Percentiles rank a stretch among this genome's conserved stretches.
phyloP scores from a whole-genome alignment of 92 coral and sea anemone species.

The Parazoanthus atlanticus region DNA sequence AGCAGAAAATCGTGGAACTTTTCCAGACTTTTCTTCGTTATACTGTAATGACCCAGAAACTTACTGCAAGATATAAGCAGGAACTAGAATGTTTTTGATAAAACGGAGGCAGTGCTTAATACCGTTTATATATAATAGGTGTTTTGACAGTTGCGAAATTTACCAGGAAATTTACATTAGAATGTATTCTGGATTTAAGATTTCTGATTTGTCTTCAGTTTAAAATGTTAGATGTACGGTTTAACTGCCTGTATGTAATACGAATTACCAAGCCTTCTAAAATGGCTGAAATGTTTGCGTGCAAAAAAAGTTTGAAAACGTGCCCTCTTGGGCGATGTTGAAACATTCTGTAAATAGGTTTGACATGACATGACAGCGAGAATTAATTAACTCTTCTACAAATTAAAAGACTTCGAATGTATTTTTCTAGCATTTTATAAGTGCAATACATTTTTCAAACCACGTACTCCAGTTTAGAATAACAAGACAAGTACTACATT shows the following conservation, averaged over 20 bases:
- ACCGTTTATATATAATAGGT: neutral
- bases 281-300: neutral
- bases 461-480: neutral
- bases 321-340: neutral
- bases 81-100: slow-evolving; percentile 70
- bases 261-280: neutral
- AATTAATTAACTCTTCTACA: neutral
- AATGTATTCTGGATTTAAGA: no score
- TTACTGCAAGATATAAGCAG: slow-evolving; percentile 72
- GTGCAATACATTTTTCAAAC: neutral
- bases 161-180: no score
- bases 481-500: neutral
- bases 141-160: no score
- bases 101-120: neutral
- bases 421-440: neutral
- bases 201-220: no score
- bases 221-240: neutral
- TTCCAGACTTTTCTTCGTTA: slow-evolving; percentile 57
- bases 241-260: neutral
- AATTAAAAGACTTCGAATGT: no score
- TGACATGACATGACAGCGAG: no score
- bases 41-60: slow-evolving; percentile 62
- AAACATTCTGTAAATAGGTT: neutral
- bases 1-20: slow-evolving; percentile 64
- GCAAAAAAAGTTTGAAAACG: neutral